Evolutionary conservation across 2,113 vertebrate species (phyloP).

Genomic region (Pangasianodon hypophthalmus): DNA sequence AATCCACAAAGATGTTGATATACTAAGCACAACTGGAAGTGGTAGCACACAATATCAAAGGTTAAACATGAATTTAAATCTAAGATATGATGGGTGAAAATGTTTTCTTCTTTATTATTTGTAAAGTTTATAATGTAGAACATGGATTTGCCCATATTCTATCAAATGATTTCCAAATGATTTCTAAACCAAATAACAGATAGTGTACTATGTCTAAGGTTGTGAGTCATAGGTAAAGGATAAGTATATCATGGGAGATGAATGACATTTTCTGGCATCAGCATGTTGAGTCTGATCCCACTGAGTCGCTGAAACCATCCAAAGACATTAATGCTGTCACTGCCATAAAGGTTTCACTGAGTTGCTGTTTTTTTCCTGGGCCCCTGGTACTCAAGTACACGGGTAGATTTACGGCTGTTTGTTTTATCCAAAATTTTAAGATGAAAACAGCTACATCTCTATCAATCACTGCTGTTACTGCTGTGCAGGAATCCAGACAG

Average conservation of each 20-base stretch:
- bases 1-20: background rate
- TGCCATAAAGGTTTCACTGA: constrained; percentile 54
- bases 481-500: constrained; percentile 47
- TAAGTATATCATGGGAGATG: constrained; percentile 35
- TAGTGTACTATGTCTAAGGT: background rate
- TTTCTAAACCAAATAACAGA: background rate
- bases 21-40: background rate
- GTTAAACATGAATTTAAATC: background rate
- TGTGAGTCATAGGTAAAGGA: constrained; percentile 24
- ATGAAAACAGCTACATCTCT: constrained; percentile 52
- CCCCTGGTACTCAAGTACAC: constrained; percentile 27
- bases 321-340: constrained; percentile 45
- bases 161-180: background rate
- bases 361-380: constrained; percentile 26
- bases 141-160: background rate
- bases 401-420: constrained; percentile 54
- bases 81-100: background rate
- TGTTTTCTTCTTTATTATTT: background rate
- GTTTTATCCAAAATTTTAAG: constrained; percentile 56
- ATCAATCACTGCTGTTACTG: constrained; percentile 51
- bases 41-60: background rate
- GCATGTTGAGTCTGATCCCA: constrained; percentile 32
- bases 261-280: constrained; percentile 46
- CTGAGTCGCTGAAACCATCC: constrained; percentile 34
- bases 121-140: background rate